phyloP scores from a whole-genome alignment of 2,797 vertebrate genomes.

The Selene dorsalis region DNA sequence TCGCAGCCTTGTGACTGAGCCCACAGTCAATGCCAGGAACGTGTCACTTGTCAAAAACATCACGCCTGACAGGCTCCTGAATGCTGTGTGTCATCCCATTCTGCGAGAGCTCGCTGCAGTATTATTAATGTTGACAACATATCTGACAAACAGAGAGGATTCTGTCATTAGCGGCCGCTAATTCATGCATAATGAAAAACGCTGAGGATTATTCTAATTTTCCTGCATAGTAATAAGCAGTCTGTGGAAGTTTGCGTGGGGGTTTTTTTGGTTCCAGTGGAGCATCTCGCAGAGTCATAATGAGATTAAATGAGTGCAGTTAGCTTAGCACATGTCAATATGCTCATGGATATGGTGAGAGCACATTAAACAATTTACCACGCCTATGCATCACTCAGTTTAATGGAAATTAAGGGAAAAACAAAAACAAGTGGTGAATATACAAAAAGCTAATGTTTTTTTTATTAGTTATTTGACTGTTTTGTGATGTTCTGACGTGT shows the following conservation, averaged over 20 bases:
- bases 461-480: conserved; percentile 70
- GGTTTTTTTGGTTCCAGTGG: conserved; percentile 69
- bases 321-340: conserved; percentile 78
- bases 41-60: conserved; percentile 61
- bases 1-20: conserved; percentile 12
- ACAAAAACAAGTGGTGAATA: conserved; percentile 62
- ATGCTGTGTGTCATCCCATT: conserved; percentile 69
- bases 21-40: conserved; percentile 51
- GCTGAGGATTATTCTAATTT: conserved; percentile 81
- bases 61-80: conserved; percentile 56
- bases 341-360: conserved; percentile 73
- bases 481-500: conserved; percentile 62
- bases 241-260: conserved; percentile 77
- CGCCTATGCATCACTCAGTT: conserved; percentile 71
- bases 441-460: conserved; percentile 64
- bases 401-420: conserved; percentile 70
- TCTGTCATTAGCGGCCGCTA: conserved; percentile 76
- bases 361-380: conserved; percentile 80
- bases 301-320: conserved; percentile 82
- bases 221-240: conserved; percentile 62
- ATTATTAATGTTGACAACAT: conserved; percentile 76
- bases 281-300: conserved; percentile 78
- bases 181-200: conserved; percentile 78
- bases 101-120: conserved; percentile 44
- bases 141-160: conserved; percentile 72